Conservation (phyloP, 2,888 invertebrate species). For the Himalopsyche japonica region DNA sequence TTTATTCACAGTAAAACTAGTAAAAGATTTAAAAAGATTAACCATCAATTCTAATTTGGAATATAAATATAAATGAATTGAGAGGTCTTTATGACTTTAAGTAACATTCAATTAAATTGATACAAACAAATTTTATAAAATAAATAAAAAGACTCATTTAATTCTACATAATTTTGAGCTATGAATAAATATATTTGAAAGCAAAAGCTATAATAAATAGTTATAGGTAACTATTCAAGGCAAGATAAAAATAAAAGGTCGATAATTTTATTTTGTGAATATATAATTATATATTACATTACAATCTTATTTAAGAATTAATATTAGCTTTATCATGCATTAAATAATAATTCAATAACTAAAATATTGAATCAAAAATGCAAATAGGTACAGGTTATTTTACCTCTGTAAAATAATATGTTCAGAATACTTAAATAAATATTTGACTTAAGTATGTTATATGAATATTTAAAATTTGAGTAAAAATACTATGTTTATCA, state of each 20-base stretch:
- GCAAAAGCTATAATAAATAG: background rate
- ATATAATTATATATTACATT: background rate
- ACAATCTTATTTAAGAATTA: background rate
- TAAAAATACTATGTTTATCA: background rate
- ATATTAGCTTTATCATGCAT: background rate
- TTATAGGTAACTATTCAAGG: background rate
- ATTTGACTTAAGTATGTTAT: background rate
- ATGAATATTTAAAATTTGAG: background rate
- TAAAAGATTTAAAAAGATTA: no score
- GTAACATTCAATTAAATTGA: no score
- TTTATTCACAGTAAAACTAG: no score
- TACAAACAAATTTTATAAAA: no score
- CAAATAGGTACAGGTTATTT: constrained; percentile 13
- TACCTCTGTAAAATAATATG: background rate
- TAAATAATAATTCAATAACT: constrained; percentile 8
- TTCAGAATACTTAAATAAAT: background rate
- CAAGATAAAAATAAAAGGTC: background rate
- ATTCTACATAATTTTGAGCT: background rate
- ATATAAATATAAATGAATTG: no score
- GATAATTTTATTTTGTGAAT: background rate
- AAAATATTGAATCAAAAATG: constrained; percentile 12
- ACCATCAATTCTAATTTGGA: no score
- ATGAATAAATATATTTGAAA: background rate
- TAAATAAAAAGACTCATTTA: no score
- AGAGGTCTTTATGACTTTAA: no score